Evolutionary conservation across 2,888 invertebrate genomes (phyloP).

Genomic region (Tetragnatha montana): DNA sequence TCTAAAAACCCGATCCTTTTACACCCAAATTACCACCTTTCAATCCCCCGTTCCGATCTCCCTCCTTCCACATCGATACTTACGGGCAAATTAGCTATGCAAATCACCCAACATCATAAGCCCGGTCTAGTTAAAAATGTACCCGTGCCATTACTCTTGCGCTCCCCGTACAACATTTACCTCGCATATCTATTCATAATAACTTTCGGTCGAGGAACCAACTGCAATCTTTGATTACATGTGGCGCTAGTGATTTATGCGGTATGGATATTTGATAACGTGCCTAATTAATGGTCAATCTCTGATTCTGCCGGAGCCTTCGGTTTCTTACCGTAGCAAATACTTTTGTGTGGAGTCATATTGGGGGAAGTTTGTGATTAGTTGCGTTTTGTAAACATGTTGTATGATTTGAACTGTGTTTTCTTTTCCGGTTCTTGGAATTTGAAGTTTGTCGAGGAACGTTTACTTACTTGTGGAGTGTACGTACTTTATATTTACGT

Average conservation of each 20-base stretch:
- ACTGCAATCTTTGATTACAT: constrained; percentile 31
- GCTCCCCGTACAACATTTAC: constrained; percentile 12
- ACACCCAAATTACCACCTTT: background rate
- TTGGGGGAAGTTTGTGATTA: background rate
- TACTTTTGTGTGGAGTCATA: background rate
- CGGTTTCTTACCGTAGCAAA: constrained; percentile 5
- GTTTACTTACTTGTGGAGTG: too few relatives aligned
- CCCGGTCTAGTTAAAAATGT: constrained; percentile 7
- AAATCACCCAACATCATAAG: constrained; percentile 2
- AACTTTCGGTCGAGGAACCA: constrained; percentile 4
- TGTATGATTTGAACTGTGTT: too few relatives aligned
- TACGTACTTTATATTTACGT: too few relatives aligned
- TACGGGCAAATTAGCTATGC: background rate
- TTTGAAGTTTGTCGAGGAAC: too few relatives aligned
- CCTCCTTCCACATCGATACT: background rate
- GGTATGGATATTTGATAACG: constrained; percentile 31
- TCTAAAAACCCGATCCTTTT: background rate
- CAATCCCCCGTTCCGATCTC: background rate
- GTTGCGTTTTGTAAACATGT: background rate
- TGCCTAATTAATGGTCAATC: constrained; percentile 11
- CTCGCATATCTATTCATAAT: constrained; percentile 31
- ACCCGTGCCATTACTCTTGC: background rate
- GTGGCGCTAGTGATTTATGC: constrained; percentile 33
- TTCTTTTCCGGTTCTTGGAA: too few relatives aligned
- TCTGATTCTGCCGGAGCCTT: background rate